Conservation (phyloP, 2,888 invertebrate genomes). For the Strigamia maritima region DNA sequence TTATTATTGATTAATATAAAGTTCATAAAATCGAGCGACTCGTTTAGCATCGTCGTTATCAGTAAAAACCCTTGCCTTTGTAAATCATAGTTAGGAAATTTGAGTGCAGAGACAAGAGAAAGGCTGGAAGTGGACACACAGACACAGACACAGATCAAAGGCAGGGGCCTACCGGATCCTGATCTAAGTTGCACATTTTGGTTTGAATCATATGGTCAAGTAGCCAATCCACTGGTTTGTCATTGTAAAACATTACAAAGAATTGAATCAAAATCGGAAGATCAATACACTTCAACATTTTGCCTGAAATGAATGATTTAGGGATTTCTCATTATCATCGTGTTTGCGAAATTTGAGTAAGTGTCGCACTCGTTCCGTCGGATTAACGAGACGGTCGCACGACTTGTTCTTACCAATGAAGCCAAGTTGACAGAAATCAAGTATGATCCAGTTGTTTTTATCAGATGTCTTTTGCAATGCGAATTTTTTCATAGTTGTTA, state of each 20-base stretch:
- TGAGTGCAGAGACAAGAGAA: not conserved
- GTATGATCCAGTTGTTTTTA: constrained; percentile 79
- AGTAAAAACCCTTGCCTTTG: constrained; percentile 21
- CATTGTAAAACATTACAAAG: constrained; percentile 90
- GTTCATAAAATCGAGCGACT: not conserved
- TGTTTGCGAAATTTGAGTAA: no score
- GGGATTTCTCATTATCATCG: not conserved
- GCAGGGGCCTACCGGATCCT: constrained; percentile 46
- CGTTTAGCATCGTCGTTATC: not conserved
- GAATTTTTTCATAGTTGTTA: constrained; percentile 78
- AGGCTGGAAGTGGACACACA: not conserved
- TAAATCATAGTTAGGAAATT: not conserved
- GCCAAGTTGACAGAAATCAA: constrained; percentile 90
- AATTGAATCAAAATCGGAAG: constrained; percentile 83
- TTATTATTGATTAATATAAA: no score
- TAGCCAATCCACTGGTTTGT: constrained; percentile 96
- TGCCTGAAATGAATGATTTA: constrained; percentile 49
- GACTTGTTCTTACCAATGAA: constrained; percentile 71
- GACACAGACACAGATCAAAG: not conserved
- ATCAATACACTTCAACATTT: constrained; percentile 83
- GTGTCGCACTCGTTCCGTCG: no score
- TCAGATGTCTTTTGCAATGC: constrained; percentile 71
- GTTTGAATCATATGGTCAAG: constrained; percentile 83
- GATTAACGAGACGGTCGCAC: no score
- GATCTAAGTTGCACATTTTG: constrained; percentile 66